Percentiles rank a stretch among this genome's conserved stretches.
These are phyloP conservation scores for Nomia melanderi DNA, from an alignment of 1,140 invertebrate genomes.

Conservation along the genomic window DNA sequence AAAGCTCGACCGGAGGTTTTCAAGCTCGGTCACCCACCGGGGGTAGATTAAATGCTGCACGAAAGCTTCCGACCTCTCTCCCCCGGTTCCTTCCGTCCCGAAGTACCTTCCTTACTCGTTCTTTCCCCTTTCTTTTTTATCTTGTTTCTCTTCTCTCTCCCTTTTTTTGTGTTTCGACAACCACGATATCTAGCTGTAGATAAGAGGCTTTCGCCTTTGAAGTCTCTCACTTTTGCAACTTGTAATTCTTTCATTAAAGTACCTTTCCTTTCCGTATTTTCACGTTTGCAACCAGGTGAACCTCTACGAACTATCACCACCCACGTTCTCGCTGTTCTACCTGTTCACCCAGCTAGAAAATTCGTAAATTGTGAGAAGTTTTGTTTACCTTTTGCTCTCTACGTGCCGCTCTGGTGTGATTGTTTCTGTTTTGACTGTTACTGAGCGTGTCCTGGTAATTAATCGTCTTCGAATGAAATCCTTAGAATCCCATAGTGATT, in stretches of 20 bases:
- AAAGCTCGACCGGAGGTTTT: slow-evolving; percentile 62
- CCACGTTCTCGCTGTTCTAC: background rate
- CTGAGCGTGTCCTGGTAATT: slow-evolving; percentile 16
- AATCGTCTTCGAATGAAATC: slow-evolving; percentile 31
- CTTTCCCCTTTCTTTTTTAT: background rate
- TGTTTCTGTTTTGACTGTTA: background rate
- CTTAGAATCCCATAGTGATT: slow-evolving; percentile 27
- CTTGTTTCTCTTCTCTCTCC: background rate
- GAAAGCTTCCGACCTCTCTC: slow-evolving; percentile 50
- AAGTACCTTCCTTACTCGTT: background rate
- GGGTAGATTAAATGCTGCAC: slow-evolving; percentile 61
- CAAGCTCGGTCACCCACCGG: slow-evolving; percentile 62
- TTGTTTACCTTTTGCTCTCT: background rate
- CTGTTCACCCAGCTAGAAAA: slow-evolving; percentile 35
- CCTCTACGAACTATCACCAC: slow-evolving; percentile 38
- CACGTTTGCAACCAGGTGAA: slow-evolving; percentile 49
- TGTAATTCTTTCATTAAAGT: slow-evolving; percentile 68
- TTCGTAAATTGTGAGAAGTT: slow-evolving; percentile 42
- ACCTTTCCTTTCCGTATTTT: slow-evolving; percentile 58
- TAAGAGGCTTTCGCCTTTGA: slow-evolving; percentile 70
- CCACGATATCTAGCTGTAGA: slow-evolving; percentile 62
- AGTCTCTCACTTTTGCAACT: slow-evolving; percentile 64
- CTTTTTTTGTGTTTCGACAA: slow-evolving; percentile 52
- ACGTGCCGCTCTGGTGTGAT: background rate
- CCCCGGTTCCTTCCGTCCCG: background rate